A percentile compares a stretch with the other conserved stretches of the same genome.
phyloP scores from a whole-genome alignment of 2,113 vertebrate species.

The Lanius collurio region DNA sequence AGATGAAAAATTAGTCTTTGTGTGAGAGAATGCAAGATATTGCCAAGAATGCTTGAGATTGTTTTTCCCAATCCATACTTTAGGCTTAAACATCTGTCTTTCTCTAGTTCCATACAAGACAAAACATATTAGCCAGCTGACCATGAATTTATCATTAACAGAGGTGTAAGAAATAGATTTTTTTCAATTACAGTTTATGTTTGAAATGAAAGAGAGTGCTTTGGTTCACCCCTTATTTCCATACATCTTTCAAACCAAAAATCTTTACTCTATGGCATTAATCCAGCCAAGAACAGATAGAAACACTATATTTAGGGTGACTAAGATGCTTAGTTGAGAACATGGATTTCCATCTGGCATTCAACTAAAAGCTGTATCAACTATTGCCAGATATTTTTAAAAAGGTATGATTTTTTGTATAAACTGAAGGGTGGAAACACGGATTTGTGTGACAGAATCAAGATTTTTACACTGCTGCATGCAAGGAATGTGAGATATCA shows the following conservation, averaged over 20 bases:
- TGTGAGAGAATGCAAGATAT: not conserved
- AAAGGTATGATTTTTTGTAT: constrained; percentile 9
- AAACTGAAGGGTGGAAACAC: constrained; percentile 31
- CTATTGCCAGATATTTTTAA: constrained; percentile 33
- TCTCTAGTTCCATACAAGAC: not conserved
- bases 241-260: not conserved
- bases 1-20: not conserved
- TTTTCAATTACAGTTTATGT: not conserved
- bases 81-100: not conserved
- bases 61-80: not conserved
- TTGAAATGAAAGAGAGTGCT: not conserved
- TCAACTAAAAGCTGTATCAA: constrained; percentile 27
- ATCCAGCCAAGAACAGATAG: constrained; percentile 52
- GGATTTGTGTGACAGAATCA: constrained; percentile 9
- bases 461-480: not conserved
- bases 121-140: not conserved
- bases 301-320: constrained; percentile 57
- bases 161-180: not conserved
- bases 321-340: constrained; percentile 53
- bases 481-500: not conserved
- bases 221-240: not conserved
- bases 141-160: not conserved
- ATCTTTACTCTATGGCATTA: constrained; percentile 34
- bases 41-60: not conserved
- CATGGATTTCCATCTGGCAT: constrained; percentile 52